Evolutionary conservation across 1,140 invertebrate species (phyloP).

Genomic region (Centruroides vittatus): DNA sequence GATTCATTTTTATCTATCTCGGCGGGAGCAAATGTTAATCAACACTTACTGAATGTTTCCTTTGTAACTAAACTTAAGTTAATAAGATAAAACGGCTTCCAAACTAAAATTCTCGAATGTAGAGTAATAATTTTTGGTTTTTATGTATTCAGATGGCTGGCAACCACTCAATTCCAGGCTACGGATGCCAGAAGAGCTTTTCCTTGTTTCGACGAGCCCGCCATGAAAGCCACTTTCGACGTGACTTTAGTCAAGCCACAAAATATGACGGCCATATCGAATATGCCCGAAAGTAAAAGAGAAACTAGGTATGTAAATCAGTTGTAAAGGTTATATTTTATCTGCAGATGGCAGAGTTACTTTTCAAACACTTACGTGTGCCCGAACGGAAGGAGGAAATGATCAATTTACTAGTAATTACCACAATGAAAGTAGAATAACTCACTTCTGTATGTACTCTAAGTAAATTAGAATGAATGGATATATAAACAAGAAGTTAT

Average conservation of each 20-base stretch:
- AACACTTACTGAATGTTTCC: too few species aligned
- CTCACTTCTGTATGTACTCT: too few species aligned
- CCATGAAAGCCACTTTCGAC: slow-evolving; percentile 68
- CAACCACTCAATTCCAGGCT: slow-evolving; percentile 75
- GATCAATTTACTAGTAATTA: neutral
- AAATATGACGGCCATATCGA: slow-evolving; percentile 20
- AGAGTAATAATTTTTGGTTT: neutral
- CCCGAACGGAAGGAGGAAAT: neutral
- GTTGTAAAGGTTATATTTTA: too few species aligned
- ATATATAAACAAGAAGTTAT: too few species aligned
- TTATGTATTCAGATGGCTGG: slow-evolving; percentile 49
- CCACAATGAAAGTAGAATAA: neutral
- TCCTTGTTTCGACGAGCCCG: slow-evolving; percentile 91
- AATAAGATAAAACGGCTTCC: too few species aligned
- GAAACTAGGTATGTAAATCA: neutral
- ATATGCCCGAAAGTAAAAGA: slow-evolving; percentile 3
- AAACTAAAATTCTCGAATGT: too few species aligned
- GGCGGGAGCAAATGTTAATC: too few species aligned
- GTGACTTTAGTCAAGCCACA: slow-evolving; percentile 51
- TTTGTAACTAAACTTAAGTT: too few species aligned
- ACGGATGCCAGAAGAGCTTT: slow-evolving; percentile 75
- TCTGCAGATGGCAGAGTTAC: neutral
- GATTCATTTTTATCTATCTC: too few species aligned
- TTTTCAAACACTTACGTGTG: neutral
- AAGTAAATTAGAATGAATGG: too few species aligned